phyloP scores from a whole-genome alignment of 2,113 vertebrate species.

The Platysteira castanea region DNA sequence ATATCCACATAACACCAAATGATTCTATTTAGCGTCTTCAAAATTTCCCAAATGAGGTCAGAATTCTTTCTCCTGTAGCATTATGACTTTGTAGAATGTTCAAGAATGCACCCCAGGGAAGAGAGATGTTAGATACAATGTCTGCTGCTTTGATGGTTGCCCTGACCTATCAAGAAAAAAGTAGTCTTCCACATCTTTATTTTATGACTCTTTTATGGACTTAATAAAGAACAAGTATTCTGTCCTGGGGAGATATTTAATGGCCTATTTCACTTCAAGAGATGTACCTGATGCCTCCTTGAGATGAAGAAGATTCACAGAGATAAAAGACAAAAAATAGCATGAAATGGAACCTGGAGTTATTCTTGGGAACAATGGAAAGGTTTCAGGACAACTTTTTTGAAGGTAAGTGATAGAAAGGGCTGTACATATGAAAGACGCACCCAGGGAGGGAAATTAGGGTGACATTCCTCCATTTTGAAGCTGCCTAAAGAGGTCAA shows the following conservation, averaged over 20 bases:
- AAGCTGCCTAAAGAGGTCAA: not conserved
- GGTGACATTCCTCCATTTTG: not conserved
- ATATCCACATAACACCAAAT: not conserved
- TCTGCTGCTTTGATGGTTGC: not conserved
- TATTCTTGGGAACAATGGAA: not conserved
- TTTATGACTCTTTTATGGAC: constrained; percentile 28
- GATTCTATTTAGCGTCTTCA: not conserved
- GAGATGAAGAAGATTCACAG: not conserved
- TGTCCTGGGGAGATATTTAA: constrained; percentile 37
- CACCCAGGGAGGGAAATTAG: not conserved
- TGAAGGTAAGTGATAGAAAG: constrained; percentile 21
- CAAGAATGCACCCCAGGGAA: not conserved
- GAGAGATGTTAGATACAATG: not conserved
- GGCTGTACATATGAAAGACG: not conserved
- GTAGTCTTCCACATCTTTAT: constrained; percentile 33
- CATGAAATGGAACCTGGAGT: not conserved
- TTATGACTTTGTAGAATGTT: not conserved
- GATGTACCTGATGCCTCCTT: constrained; percentile 2
- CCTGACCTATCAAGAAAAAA: constrained; percentile 32
- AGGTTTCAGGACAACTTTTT: not conserved
- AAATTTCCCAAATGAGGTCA: not conserved
- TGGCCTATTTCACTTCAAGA: constrained; percentile 1
- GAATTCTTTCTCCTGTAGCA: not conserved
- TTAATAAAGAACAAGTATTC: constrained; percentile 50
- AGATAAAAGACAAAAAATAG: not conserved